A percentile compares a stretch with the other conserved stretches of the same genome.
Conservation (phyloP, 2,113 vertebrate genomes). For the Heterochromis multidens region DNA sequence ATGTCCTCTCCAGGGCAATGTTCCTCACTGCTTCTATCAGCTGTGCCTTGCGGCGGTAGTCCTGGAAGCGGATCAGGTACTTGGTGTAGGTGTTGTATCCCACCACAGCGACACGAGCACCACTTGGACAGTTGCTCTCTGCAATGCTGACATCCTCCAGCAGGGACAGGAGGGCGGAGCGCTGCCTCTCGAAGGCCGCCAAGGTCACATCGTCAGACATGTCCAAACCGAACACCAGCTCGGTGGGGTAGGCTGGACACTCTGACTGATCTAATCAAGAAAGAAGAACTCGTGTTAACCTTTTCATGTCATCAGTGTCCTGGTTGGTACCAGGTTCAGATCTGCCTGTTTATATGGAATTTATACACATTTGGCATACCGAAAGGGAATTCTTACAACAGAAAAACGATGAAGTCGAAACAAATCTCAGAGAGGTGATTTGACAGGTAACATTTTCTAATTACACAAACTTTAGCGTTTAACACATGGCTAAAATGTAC, state of each 20-base stretch:
- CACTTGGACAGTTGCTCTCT: slow-evolving; percentile 84
- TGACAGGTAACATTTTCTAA: background rate
- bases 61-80: slow-evolving; percentile 83
- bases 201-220: slow-evolving; percentile 77
- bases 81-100: slow-evolving; percentile 74
- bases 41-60: slow-evolving; percentile 64
- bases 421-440: background rate
- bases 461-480: background rate
- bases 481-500: too few relatives aligned
- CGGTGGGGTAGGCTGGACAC: slow-evolving; percentile 83
- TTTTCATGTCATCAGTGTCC: background rate
- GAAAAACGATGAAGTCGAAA: background rate
- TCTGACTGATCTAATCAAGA: slow-evolving; percentile 39
- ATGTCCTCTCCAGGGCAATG: slow-evolving; percentile 73
- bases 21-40: slow-evolving; percentile 74
- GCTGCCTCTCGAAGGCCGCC: slow-evolving; percentile 82
- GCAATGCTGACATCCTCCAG: slow-evolving; percentile 76
- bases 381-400: background rate
- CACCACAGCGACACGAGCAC: slow-evolving; percentile 79
- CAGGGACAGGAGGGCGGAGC: slow-evolving; percentile 67
- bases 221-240: slow-evolving; percentile 86
- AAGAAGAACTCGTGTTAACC: background rate
- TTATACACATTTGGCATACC: background rate
- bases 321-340: too few relatives aligned
- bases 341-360: background rate